Conservation (phyloP, 2,888 invertebrate species). For the Hydrotaea cyrtoneurina region DNA sequence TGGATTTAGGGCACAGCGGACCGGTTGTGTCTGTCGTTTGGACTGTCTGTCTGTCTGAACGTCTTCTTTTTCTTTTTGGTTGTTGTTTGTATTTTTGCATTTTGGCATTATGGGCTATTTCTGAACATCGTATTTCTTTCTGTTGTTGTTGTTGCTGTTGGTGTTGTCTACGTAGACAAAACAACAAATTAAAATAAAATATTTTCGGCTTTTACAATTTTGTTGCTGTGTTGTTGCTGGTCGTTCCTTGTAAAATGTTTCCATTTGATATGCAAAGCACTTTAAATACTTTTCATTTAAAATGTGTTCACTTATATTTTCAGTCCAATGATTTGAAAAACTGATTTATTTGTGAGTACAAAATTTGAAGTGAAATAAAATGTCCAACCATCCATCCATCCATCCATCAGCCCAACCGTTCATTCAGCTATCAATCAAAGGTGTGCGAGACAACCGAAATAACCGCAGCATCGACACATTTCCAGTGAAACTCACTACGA, state of each 20-base stretch:
- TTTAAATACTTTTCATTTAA: slow-evolving; percentile 3
- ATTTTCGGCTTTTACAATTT: background rate
- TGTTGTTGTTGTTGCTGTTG: no score
- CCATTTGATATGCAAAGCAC: background rate
- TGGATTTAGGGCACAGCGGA: slow-evolving; percentile 65
- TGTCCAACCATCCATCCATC: background rate
- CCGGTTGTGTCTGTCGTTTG: background rate
- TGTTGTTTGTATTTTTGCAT: slow-evolving; percentile 11
- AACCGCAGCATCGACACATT: background rate
- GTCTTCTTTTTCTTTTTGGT: no score
- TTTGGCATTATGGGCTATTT: slow-evolving; percentile 50
- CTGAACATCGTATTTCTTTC: background rate
- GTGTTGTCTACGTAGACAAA: background rate
- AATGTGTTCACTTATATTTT: background rate
- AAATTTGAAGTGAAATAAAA: slow-evolving; percentile 7
- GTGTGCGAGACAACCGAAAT: background rate
- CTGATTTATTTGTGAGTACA: background rate
- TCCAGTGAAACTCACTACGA: background rate
- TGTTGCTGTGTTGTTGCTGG: background rate
- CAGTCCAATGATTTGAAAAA: background rate
- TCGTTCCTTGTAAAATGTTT: slow-evolving; percentile 1
- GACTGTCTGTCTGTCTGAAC: background rate
- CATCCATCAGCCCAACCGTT: background rate
- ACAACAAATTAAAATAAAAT: slow-evolving; percentile 9
- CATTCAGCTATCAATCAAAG: background rate